Conservation (phyloP, 1,140 invertebrate species). For the Amphibalanus amphitrite region DNA sequence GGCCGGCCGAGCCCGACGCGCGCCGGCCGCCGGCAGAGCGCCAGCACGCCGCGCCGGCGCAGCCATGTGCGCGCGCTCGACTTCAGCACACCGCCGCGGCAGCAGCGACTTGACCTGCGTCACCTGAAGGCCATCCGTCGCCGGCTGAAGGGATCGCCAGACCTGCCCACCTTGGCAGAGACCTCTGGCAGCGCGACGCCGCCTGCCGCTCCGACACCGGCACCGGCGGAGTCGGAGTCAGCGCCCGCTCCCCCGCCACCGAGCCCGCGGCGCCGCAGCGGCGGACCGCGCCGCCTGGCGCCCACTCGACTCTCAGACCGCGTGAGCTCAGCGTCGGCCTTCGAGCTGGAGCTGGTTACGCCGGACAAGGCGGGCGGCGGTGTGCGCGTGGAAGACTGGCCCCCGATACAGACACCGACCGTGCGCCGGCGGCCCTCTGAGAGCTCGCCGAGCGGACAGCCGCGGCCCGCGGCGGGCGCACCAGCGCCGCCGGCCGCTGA, state of each 20-base stretch:
- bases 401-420: background rate
- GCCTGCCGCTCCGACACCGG: too few species aligned
- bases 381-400: background rate
- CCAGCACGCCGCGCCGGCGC: background rate
- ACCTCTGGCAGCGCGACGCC: too few species aligned
- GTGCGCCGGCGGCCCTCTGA: background rate
- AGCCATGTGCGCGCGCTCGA: background rate
- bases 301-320: background rate
- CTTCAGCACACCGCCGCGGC: background rate
- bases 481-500: too few species aligned
- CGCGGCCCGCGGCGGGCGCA: too few species aligned
- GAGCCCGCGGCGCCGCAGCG: too few species aligned
- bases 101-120: background rate
- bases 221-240: too few species aligned
- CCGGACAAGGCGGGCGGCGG: background rate
- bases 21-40: background rate
- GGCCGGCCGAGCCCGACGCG: background rate
- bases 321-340: background rate
- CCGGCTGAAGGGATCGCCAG: background rate
- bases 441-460: background rate
- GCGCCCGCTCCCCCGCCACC: too few species aligned
- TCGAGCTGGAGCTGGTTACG: background rate
- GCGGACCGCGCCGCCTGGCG: background rate
- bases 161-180: background rate
- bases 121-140: background rate